Evolutionary conservation across 2,888 invertebrate species (phyloP), one percentile per base, ranked within the genome.

Genomic region (Andrena bicolor): DNA sequence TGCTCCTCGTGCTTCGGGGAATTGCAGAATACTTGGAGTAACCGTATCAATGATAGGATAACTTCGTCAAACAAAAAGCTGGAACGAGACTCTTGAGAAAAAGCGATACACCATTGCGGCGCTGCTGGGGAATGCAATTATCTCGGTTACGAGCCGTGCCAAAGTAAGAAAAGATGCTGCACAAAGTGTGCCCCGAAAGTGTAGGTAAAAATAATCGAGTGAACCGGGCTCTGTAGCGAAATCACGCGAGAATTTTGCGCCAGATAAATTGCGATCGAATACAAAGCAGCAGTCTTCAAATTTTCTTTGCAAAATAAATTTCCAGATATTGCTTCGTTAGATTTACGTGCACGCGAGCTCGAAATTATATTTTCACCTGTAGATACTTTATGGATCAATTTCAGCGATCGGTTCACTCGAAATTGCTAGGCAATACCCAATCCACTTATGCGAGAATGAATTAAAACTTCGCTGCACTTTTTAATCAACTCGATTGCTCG

Each of bases 41-140:
- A 56, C 74, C 70, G 80, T 74, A 80, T 74, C 81, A 80, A 80
- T 58, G 66, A 69, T 80, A 65, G 58, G 74, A 41, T 51, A 81
- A 80, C 81, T 81, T 80, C 63, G 68, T 80, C 81, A 80, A 80
- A 79, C 64, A 81, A 81, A 80, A 80, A 81, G 61, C 68, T 60
- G 58, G 56, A 74, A 81, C 81, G 73, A 69, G 64, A 58, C 80
- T 48, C 74, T 26, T 48, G 80, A 80, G 81, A 65, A 81, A 81
- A 80, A 80, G 56, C 72, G 66, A 63, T 79, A 80, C 80, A 49
- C 60, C 32, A 53, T 13, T 58, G 64, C 66, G 66, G 61, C 49
- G 56, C 64, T 49, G n/a, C 32, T 30, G 23, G 56, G 69, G 81
- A 81, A 81, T 81, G 81, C 80, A 80, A 81, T 80, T 81, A 81